These are phyloP conservation scores for Allobates femoralis DNA, from an alignment of 2,797 vertebrate genomes.

Conservation along the genomic window DNA sequence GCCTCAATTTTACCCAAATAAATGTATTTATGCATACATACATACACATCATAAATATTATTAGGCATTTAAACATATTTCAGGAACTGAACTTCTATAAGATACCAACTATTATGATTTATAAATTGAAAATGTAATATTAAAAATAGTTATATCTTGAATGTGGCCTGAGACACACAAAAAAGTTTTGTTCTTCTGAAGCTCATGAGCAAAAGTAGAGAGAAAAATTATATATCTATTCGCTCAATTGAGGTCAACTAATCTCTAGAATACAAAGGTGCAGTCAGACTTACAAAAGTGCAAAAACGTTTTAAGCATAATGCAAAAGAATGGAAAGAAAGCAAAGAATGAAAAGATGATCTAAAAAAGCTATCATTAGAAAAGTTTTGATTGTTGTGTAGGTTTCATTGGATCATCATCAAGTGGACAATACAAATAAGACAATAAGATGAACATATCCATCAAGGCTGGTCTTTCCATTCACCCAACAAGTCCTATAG, in stretches of 20 bases:
- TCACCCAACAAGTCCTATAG: not conserved
- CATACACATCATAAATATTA: not conserved
- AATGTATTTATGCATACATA: not conserved
- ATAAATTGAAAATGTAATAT: not conserved
- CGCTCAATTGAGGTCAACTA: slow-evolving; percentile 24
- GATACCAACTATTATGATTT: not conserved
- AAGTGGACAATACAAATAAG: not conserved
- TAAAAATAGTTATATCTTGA: slow-evolving; percentile 5
- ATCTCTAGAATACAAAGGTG: slow-evolving; percentile 37
- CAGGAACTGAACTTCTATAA: not conserved
- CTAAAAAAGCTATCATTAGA: not conserved
- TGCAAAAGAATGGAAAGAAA: not conserved
- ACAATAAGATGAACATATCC: not conserved
- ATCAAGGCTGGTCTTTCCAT: not conserved
- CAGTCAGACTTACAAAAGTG: slow-evolving; percentile 43
- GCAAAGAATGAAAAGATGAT: not conserved
- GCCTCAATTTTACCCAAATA: slow-evolving; percentile 34
- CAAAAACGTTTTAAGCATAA: not conserved
- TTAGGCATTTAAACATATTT: not conserved
- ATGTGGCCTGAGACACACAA: not conserved
- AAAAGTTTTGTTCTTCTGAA: not conserved
- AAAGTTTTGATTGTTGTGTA: not conserved
- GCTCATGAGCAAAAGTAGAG: not conserved
- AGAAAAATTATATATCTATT: not conserved
- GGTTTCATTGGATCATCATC: not conserved